A percentile compares a stretch with the other conserved stretches of the same genome.
These are phyloP conservation scores for Brachymystax lenok DNA, from an alignment of 2,797 vertebrate genomes.

Conservation along the genomic window DNA sequence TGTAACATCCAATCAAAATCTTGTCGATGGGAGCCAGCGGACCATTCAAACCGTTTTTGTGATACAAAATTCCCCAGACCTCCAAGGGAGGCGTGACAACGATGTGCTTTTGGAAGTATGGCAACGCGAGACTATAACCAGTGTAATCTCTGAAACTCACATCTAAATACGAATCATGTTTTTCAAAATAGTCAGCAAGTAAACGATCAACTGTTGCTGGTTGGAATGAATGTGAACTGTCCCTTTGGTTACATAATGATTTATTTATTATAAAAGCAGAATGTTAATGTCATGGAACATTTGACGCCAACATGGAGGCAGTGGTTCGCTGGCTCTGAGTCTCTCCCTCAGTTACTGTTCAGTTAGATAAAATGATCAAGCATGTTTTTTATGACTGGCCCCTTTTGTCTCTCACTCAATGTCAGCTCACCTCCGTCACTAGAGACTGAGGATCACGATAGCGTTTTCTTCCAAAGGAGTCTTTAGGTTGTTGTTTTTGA, in stretches of 20 bases:
- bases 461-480: slow-evolving; percentile 54
- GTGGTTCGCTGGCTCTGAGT: slow-evolving; percentile 15
- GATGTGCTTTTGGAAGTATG: too few species aligned
- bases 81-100: too few species aligned
- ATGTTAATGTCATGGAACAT: not conserved
- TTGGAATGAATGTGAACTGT: not conserved
- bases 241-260: not conserved
- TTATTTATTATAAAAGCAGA: not conserved
- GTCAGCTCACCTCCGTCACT: slow-evolving; percentile 38
- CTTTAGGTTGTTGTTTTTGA: slow-evolving; percentile 62
- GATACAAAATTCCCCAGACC: too few species aligned
- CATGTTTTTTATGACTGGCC: slow-evolving; percentile 31
- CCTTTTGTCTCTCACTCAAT: slow-evolving; percentile 34
- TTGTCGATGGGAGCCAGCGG: too few species aligned
- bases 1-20: too few species aligned
- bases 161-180: not conserved
- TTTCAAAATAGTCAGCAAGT: not conserved
- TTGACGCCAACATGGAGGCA: not conserved
- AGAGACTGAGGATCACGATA: slow-evolving; percentile 37
- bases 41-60: too few species aligned
- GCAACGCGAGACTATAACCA: not conserved
- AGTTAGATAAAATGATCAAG: slow-evolving; percentile 36
- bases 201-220: not conserved
- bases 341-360: slow-evolving; percentile 27
- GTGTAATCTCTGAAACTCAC: not conserved